Base-by-base conservation (phyloP, 2,797 vertebrate species). In the Pygocentrus nattereri region DNA sequence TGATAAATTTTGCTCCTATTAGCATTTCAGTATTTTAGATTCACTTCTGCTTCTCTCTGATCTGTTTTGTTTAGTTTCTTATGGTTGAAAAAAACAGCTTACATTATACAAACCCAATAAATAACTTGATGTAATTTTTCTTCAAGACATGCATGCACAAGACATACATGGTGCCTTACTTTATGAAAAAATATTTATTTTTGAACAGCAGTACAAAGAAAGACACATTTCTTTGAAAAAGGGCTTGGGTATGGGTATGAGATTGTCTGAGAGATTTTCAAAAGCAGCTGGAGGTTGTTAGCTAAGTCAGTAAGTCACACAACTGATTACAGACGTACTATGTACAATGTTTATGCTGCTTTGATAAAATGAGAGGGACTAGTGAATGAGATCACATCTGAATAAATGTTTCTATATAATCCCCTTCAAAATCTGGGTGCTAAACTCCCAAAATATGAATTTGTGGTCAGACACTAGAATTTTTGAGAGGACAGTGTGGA, bases 131-230 rank as follows among this genome's bases (percentile, higher is more conserved):
- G 5, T 3, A 38, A 27, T 56, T 10, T 10, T 5, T 1, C 72
- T 81, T 50, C 30, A 38, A 52, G 23, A 73, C n/a, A n/a, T n/a
- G n/a, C n/a, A n/a, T 77, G 44, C 78, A 38, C 65, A 65, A 47
- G 21, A 44, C n/a, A 19, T 21, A 38, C 70, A 47, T 34, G 54
- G 52, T 67, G 69, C n/a, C 73, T 71, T 78, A 64, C 84, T 78
- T 81, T 54, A 2, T 50, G 71, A 75, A 70, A 52, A 10, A 62
- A 85, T 77, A 64, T 70, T 78, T 81, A 83, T 85, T 74, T 64
- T 83, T 83, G 58, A 81, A 71, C 56, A 38, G 3, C 78, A 49
- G 68, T 78, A 69, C 68, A 73, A 74, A 73, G 73, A 50, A 23
- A 65, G 65, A 58, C 34, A 47, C 54, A 31, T 80, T 8, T 74